Evolutionary conservation across 2,888 invertebrate genomes (phyloP).

Genomic region (Cantharis lateralis): DNA sequence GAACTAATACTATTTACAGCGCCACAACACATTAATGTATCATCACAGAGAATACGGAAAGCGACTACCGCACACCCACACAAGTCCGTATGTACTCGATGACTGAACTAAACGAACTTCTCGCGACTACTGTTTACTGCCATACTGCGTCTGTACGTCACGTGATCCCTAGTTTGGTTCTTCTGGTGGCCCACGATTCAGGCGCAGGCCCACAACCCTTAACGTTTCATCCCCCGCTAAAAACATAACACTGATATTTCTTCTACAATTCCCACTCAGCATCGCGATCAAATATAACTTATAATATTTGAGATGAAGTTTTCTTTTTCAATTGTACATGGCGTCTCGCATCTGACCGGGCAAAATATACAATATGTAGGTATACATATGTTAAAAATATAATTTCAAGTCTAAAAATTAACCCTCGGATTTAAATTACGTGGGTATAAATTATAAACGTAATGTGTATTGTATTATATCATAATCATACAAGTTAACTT

Average conservation of each 20-base stretch:
- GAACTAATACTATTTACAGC: neutral
- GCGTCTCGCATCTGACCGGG: neutral
- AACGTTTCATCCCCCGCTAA: constrained; percentile 9
- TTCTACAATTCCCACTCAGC: constrained; percentile 26
- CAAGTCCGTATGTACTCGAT: constrained; percentile 17
- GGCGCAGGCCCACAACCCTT: constrained; percentile 34
- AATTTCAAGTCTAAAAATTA: neutral
- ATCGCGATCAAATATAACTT: constrained; percentile 30
- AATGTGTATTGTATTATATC: constrained; percentile 20
- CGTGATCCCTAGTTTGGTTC: constrained; percentile 47
- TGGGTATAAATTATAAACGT: constrained; percentile 11
- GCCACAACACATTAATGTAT: neutral
- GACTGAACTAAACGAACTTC: constrained; percentile 25
- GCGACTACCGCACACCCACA: constrained; percentile 13
- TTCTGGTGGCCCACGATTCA: constrained; percentile 40
- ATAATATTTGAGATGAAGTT: constrained; percentile 23
- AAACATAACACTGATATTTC: constrained; percentile 30
- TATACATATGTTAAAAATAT: too few species aligned
- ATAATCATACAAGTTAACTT: constrained; percentile 22
- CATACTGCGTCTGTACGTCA: constrained; percentile 56
- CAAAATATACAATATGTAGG: neutral
- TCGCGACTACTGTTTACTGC: constrained; percentile 37
- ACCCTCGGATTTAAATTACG: constrained; percentile 6
- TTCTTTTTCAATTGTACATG: constrained; percentile 12
- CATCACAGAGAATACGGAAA: neutral